These are phyloP conservation scores for Charina bottae DNA, from an alignment of 2,113 vertebrate species.

Conservation along the genomic window DNA sequence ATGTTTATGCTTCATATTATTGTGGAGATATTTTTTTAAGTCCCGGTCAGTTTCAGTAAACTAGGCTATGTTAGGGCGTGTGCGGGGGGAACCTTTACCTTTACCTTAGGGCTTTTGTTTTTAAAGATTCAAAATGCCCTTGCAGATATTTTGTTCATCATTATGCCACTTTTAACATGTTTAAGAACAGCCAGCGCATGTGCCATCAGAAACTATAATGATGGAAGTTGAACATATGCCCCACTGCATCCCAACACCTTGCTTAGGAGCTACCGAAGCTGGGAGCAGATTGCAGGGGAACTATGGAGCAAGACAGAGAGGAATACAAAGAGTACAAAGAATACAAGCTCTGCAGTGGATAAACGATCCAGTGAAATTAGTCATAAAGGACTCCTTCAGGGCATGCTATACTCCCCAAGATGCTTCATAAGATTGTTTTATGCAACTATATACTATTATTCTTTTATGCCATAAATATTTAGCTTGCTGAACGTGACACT, in stretches of 20 bases:
- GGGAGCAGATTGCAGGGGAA: not conserved
- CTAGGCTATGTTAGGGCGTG: not conserved
- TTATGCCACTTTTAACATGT: not conserved
- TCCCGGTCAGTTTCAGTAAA: not conserved
- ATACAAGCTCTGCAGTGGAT: not conserved
- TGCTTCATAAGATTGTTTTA: not conserved
- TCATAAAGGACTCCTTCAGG: not conserved
- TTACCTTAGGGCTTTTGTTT: not conserved
- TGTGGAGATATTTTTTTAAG: not conserved
- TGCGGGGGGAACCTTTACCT: too few species aligned
- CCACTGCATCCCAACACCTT: not conserved
- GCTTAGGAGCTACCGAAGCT: not conserved
- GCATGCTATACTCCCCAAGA: not conserved
- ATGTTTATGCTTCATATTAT: not conserved
- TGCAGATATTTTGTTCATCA: not conserved
- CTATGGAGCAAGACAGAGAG: not conserved
- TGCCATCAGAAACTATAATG: not conserved
- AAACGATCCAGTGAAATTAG: not conserved
- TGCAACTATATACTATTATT: not conserved
- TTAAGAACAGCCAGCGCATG: not conserved
- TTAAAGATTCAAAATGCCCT: not conserved
- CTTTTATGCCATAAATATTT: not conserved
- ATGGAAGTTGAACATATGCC: not conserved
- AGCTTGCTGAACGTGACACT: not conserved
- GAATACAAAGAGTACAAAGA: not conserved